Evolutionary conservation across 2,888 invertebrate genomes (phyloP), one percentile per base, ranked within the genome.

Genomic region (Aradus depressus): DNA sequence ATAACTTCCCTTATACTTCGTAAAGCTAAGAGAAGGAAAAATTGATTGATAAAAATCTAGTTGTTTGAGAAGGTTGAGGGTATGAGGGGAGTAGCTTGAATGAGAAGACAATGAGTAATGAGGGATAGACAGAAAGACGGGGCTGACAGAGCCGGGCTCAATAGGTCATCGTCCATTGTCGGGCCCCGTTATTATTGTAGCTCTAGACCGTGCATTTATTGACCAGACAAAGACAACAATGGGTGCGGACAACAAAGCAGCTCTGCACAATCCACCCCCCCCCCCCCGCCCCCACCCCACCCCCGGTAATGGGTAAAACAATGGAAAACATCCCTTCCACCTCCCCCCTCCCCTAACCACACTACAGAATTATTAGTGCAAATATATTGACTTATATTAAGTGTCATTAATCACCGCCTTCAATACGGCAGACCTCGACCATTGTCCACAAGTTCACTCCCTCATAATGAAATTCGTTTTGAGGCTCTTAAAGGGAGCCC

Each of bases 201-300:
- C 50, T 25, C 56, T 43, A 50, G 51, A 51, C 56, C 57, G 54
- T 59, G 59, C 59, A 59, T 59, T 59, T 59, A 59, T 59, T 59
- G 59, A 59, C 56, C 58, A 55, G 56, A 53, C 54, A 54, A 57
- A 52, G 54, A 53, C 53, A 54, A 54, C 55, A 56, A 58, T 54
- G 54, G 57, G 48, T 50, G 43, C 44, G 41, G 44, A 54, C 49
- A 56, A 55, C 55, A 59, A 56, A 51, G 55, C 22, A 39, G 45
- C 52, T 47, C 45, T 56, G 57, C 51, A 58, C 54, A 55, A 57
- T 56, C 54, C 57, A 50, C 53, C 18, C 37, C 21, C 31, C 31
- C 31, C 31, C 31, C 31, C 28, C 38, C 45, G 6, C 52, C 2
- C 52, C 4, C 23, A 6, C 19, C 19, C 28, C n/a, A n/a, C n/a